Evolutionary conservation across 2,888 invertebrate species (phyloP).

Genomic region (Cryptocephalus moraei): DNA sequence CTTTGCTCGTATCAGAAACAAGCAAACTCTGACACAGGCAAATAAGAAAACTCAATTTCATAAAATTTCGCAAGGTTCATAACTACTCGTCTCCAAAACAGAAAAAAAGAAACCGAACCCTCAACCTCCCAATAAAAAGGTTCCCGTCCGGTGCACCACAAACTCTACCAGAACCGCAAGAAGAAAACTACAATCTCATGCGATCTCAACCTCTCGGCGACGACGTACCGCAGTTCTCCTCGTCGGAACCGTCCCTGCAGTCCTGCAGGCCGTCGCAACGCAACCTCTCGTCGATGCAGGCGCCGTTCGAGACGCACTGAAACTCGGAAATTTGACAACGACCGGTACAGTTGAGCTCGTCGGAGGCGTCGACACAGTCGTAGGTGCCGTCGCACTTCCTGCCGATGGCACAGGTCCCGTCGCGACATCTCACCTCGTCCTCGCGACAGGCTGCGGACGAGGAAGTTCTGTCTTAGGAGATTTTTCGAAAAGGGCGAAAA

Average conservation of each 20-base stretch:
- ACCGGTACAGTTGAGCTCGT: constrained; percentile 53
- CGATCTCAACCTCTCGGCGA: neutral
- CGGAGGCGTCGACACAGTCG: constrained; percentile 70
- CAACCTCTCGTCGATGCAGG: constrained; percentile 41
- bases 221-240: constrained; percentile 39
- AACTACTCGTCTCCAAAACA: too few relatives aligned
- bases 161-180: too few relatives aligned
- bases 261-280: constrained; percentile 43
- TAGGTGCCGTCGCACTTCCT: constrained; percentile 40
- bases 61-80: too few relatives aligned
- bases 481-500: too few relatives aligned
- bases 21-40: too few relatives aligned
- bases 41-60: too few relatives aligned
- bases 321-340: constrained; percentile 19
- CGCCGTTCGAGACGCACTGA: constrained; percentile 26
- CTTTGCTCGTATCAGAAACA: too few relatives aligned
- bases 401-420: constrained; percentile 40
- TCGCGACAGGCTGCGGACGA: constrained; percentile 31
- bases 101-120: too few relatives aligned
- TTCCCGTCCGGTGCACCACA: too few relatives aligned
- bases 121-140: too few relatives aligned
- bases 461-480: too few relatives aligned
- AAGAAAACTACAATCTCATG: too few relatives aligned
- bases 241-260: constrained; percentile 51
- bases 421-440: constrained; percentile 44